Evolutionary conservation across 2,797 vertebrate genomes (phyloP).

Genomic region (Microhierax caerulescens): DNA sequence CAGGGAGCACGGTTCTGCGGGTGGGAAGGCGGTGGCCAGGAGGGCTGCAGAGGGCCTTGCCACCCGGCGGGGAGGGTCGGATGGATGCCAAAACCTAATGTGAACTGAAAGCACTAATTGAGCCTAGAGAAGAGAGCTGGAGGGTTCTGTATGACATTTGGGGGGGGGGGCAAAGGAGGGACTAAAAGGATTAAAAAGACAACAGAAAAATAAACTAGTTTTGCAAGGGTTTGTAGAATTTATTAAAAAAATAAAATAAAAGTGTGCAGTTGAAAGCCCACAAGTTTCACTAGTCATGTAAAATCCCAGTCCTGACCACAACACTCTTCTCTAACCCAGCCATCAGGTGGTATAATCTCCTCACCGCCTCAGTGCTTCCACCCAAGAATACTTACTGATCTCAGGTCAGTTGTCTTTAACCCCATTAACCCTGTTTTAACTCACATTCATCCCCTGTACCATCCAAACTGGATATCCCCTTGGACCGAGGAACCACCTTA

Average conservation of each 20-base stretch:
- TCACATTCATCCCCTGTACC: not conserved
- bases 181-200: not conserved
- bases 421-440: not conserved
- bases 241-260: not conserved
- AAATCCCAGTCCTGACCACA: not conserved
- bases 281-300: not conserved
- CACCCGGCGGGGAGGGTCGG: not conserved
- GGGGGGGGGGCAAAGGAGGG: not conserved
- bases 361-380: not conserved
- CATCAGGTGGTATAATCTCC: not conserved
- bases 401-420: not conserved
- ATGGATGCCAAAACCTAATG: slow-evolving; percentile 21
- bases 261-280: not conserved
- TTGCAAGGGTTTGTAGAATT: not conserved
- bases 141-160: slow-evolving; percentile 38
- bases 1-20: not conserved
- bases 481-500: not conserved
- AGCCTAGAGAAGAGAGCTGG: slow-evolving; percentile 29
- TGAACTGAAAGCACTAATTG: slow-evolving; percentile 54
- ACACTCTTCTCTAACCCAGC: not conserved
- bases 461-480: not conserved
- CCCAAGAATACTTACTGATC: not conserved
- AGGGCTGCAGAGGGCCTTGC: not conserved
- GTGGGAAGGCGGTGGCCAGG: not conserved
- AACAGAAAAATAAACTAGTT: not conserved